Base-by-base conservation (phyloP, 2,888 invertebrate genomes). In the Cantharis rustica region DNA sequence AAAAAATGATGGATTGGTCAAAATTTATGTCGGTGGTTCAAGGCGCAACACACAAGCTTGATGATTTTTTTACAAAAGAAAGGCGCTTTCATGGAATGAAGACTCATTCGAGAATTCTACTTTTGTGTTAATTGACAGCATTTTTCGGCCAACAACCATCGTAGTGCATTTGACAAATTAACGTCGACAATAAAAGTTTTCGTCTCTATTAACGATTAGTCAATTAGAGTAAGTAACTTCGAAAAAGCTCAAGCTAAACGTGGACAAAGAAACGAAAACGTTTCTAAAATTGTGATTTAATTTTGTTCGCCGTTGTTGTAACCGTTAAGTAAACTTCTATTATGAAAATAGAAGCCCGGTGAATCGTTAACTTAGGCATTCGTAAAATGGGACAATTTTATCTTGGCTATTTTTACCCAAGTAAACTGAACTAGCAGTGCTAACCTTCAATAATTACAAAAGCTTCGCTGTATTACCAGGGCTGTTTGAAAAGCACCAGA, bases 291-390 rank as follows among this genome's bases (percentile, higher is more conserved):
- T 27, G 61, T 72, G 68, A 73, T 73, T 73, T 73, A 73, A 69
- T 63, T 73, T 68, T 23, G 73, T n/a, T 31, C 17, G 16, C 16
- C 61, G 74, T 74, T 74, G 63, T 69, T 74, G 69, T 47, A 69
- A 70, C 63, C 61, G 74, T 64, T 69, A 31, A 63, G 74, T 74
- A 69, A 74, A 74, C 74, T 70, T 69, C 47, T 47, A n/a, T 31
- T 47, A 47, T 74, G 69, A 74, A 74, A 74, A 74, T 74, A 73
- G 61, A 62, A 68, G 13, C 47, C 15, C 61, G 17, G 68, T 73
- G 73, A 73, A 73, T 73, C 73, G 69, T 73, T 73, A 69, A 74
- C 70, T 70, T 64, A 69, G 31, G 63, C 64, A 74, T 74, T 74
- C 68, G 68, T 23, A 73, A 47, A 31, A 62, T 68, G 69, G 69